phyloP scores from a whole-genome alignment of 1,140 invertebrate genomes.

The Drosophila quadrilineata region DNA sequence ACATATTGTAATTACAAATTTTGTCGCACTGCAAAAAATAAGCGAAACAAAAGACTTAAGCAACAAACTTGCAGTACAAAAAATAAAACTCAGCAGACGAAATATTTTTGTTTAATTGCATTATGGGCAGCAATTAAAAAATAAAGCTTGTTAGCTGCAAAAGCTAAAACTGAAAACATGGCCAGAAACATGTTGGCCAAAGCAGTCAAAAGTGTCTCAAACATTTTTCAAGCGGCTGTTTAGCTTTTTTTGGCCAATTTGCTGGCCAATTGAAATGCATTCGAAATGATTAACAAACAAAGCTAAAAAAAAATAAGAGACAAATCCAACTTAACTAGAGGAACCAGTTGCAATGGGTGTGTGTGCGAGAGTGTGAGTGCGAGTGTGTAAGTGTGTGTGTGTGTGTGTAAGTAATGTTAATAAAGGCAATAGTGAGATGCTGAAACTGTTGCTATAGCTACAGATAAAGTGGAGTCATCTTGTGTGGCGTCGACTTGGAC shows the following conservation, averaged over 20 bases:
- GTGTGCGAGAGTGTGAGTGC: background rate
- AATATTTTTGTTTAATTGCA: slow-evolving; percentile 71
- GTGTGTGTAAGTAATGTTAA: slow-evolving; percentile 4
- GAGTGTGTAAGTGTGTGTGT: background rate
- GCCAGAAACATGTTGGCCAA: slow-evolving; percentile 27
- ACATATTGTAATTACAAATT: slow-evolving; percentile 28
- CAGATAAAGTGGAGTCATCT: slow-evolving; percentile 54
- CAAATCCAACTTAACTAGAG: slow-evolving; percentile 57
- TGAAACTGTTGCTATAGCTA: background rate
- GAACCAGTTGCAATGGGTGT: slow-evolving; percentile 46
- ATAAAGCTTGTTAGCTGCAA: slow-evolving; percentile 11
- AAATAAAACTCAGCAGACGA: slow-evolving; percentile 49
- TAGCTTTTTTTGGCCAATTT: slow-evolving; percentile 34
- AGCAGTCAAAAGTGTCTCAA: slow-evolving; percentile 24
- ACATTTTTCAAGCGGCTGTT: background rate
- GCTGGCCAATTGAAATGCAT: slow-evolving; percentile 67
- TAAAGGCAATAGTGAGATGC: background rate
- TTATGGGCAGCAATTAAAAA: slow-evolving; percentile 57
- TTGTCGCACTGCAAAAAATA: slow-evolving; percentile 23
- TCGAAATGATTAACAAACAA: slow-evolving; percentile 55
- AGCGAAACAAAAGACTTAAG: slow-evolving; percentile 56
- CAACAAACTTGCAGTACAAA: slow-evolving; percentile 45
- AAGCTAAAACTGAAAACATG: slow-evolving; percentile 45
- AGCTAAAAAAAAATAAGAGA: slow-evolving; percentile 40
- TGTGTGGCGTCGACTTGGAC: slow-evolving; percentile 58